These are phyloP conservation scores for Montipora sp. DNA, from an alignment of 64 coral and sea anemone genomes.

Conservation along the genomic window DNA sequence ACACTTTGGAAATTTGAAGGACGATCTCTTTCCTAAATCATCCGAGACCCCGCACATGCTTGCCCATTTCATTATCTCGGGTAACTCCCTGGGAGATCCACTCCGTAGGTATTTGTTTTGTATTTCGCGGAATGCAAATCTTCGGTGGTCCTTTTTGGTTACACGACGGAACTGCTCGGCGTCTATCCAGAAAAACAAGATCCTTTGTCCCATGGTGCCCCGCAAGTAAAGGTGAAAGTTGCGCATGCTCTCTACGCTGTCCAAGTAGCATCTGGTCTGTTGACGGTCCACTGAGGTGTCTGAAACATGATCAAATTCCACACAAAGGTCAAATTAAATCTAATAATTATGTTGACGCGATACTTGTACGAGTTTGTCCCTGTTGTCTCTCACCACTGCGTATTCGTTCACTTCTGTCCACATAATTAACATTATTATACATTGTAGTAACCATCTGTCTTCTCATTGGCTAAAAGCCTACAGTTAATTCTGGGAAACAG, in stretches of 20 bases:
- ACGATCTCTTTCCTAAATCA: background rate
- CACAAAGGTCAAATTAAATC: background rate
- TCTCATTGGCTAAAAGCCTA: too few species aligned
- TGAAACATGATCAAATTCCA: background rate
- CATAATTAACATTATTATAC: too few species aligned
- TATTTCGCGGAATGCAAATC: slow-evolving; percentile 82
- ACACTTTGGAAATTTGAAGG: slow-evolving; percentile 22
- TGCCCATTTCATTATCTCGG: slow-evolving; percentile 78
- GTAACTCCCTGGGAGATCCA: slow-evolving; percentile 70
- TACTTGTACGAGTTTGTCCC: too few species aligned
- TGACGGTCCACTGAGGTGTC: slow-evolving; percentile 3
- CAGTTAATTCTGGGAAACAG: too few species aligned
- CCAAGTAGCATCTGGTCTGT: slow-evolving; percentile 14
- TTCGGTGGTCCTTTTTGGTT: slow-evolving; percentile 71
- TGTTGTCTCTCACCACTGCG: too few species aligned
- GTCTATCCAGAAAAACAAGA: slow-evolving; percentile 83
- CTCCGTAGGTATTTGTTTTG: slow-evolving; percentile 85
- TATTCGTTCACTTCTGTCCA: too few species aligned
- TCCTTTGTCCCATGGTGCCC: slow-evolving; percentile 67
- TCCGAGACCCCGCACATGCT: slow-evolving; percentile 49
- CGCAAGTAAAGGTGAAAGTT: slow-evolving; percentile 68
- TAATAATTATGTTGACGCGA: too few species aligned
- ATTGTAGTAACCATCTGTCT: too few species aligned
- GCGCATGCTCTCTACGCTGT: slow-evolving; percentile 70
- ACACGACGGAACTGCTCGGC: slow-evolving; percentile 74